Percentiles rank a stretch among this genome's conserved stretches.
phyloP scores from a whole-genome alignment of 1,140 invertebrate genomes.

The Drosophila takahashii region DNA sequence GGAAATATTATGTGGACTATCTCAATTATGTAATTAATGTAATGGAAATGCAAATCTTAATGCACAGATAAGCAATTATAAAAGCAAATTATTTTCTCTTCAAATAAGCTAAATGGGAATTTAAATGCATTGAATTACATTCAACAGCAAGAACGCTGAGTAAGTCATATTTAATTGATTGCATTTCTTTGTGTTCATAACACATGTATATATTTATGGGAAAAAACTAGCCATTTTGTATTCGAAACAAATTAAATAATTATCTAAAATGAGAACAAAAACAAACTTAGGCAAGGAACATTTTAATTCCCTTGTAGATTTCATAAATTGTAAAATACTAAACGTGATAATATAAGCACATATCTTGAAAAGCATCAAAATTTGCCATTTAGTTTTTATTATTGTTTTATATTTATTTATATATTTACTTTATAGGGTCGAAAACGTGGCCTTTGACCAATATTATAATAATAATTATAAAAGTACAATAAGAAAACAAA shows the following conservation, averaged over 20 bases:
- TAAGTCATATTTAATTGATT: constrained; percentile 15
- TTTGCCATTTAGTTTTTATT: no score
- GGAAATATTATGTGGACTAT: constrained; percentile 1
- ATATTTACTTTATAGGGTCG: no score
- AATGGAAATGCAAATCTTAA: constrained; percentile 43
- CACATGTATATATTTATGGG: background rate
- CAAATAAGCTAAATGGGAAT: constrained; percentile 16
- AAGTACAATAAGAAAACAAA: no score
- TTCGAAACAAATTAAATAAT: background rate
- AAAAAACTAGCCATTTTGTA: background rate
- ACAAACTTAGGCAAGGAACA: background rate
- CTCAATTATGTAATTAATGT: constrained; percentile 48
- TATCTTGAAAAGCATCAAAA: no score
- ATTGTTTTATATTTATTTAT: no score
- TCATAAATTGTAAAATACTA: no score
- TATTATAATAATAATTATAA: no score
- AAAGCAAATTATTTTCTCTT: constrained; percentile 23
- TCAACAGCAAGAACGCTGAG: background rate
- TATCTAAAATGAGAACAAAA: background rate
- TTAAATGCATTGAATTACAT: constrained; percentile 1
- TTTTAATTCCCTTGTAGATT: no score
- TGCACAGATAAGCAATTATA: constrained; percentile 38
- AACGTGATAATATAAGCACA: no score
- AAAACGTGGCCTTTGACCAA: no score
- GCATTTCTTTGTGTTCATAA: background rate